Evolutionary conservation across 2,888 invertebrate genomes (phyloP).

Genomic region (Ormyrus rosae): DNA sequence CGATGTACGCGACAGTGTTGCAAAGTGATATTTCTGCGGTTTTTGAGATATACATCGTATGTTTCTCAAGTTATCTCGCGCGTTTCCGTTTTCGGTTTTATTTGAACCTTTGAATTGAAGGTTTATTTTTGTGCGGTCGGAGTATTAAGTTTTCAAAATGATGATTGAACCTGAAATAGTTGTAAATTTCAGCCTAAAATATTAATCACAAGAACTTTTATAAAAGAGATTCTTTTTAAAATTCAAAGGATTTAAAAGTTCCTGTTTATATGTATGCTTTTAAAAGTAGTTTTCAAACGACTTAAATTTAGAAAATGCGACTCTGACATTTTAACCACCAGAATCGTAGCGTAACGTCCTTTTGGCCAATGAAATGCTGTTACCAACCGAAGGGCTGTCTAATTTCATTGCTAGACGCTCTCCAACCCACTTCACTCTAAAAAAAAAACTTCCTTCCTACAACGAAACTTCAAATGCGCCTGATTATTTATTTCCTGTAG

Average conservation of each 20-base stretch:
- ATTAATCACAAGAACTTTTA: too few relatives aligned
- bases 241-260: too few relatives aligned
- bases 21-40: conserved; percentile 6
- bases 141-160: not conserved
- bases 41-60: conserved; percentile 5
- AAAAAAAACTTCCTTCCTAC: not conserved
- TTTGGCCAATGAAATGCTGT: conserved; percentile 18
- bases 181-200: too few relatives aligned
- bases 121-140: not conserved
- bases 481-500: not conserved
- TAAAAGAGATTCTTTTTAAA: too few relatives aligned
- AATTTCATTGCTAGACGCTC: not conserved
- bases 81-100: not conserved
- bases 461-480: conserved; percentile 14
- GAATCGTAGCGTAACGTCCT: conserved; percentile 1
- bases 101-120: not conserved
- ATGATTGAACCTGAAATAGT: not conserved
- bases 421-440: not conserved
- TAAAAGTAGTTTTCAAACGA: not conserved
- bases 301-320: not conserved
- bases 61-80: not conserved
- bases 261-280: too few relatives aligned
- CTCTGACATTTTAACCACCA: conserved; percentile 23
- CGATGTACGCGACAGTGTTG: not conserved
- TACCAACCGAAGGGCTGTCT: conserved; percentile 4